phyloP scores from a whole-genome alignment of 2,888 invertebrate genomes.

The Drosophila borborema region DNA sequence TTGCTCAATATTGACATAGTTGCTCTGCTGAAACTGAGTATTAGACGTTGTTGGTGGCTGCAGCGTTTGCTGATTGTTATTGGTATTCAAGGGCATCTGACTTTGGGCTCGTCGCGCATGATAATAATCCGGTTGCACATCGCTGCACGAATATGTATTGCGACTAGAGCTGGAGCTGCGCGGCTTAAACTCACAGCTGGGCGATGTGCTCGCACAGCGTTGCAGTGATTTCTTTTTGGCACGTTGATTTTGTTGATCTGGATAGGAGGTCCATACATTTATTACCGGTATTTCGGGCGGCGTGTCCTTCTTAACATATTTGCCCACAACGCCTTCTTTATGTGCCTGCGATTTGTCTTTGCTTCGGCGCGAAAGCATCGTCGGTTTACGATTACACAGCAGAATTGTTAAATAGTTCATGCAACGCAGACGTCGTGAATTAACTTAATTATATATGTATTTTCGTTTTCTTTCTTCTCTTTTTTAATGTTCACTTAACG shows the following conservation, averaged over 20 bases:
- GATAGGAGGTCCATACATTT: conserved; percentile 91
- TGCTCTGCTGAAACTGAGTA: conserved; percentile 71
- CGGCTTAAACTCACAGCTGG: conserved; percentile 82
- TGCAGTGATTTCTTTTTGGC: conserved; percentile 80
- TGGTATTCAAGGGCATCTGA: conserved; percentile 75
- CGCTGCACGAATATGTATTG: conserved; percentile 82
- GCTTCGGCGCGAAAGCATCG: conserved; percentile 94
- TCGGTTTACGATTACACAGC: conserved; percentile 83
- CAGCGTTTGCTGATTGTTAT: conserved; percentile 29
- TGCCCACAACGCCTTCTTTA: conserved; percentile 91
- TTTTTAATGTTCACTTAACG: conserved; percentile 8
- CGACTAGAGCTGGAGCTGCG: conserved; percentile 76
- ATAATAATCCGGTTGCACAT: conserved; percentile 82
- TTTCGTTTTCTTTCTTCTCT: background rate
- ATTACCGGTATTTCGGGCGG: conserved; percentile 96
- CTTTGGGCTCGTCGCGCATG: conserved; percentile 84
- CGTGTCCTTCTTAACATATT: conserved; percentile 97
- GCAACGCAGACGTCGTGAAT: conserved; percentile 57
- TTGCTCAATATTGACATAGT: conserved; percentile 87
- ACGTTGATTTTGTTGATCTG: conserved; percentile 79
- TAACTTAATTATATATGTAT: conserved; percentile 9
- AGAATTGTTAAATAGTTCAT: conserved; percentile 84
- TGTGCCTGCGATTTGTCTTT: conserved; percentile 86
- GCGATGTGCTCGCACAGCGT: conserved; percentile 83
- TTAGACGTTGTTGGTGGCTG: conserved; percentile 35